Base-by-base conservation (phyloP, 2,113 vertebrate genomes). In the Ammodytes marinus region DNA sequence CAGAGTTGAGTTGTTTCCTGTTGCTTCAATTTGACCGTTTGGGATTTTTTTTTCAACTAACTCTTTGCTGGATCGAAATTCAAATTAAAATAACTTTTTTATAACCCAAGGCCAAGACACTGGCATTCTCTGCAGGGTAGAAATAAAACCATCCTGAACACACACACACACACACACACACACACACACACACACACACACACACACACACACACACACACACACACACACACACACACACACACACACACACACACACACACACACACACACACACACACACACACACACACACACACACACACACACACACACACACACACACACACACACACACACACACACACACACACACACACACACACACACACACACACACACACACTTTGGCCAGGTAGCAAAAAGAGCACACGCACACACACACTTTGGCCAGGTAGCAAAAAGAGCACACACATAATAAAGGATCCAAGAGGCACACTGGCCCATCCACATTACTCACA, bases 181-280 rank as follows among this genome's bases (percentile, higher is more conserved):
- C 47, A 89, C 39, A 46, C n/a, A 49, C 63, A 79, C 27, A 27
- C 37, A 70, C 47, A n/a, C n/a, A n/a, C n/a, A n/a, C n/a, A 67
- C 57, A 73, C 8, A 35, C 17, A 43, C 35, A 77, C 53, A 58
- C 65, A 15, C 50, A 5, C 13, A 47, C 47, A 8, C 47, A 27
- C 55, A 63, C 47, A 89, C 39, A 46, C n/a, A 49, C 63, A 79
- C n/a, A 67, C 57, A 73, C 8, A 35, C 17, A 43, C 35, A 77
- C 53, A 58, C 65, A 15, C 50, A 5, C 13, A 47, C 47, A 8
- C 47, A 27, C 55, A 63, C 47, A 89, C 39, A 46, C n/a, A 49
- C 63, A 79, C n/a, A 67, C 57, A 73, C 8, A 35, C 17, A 43
- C 35, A 77, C 53, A 58, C 65, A 15, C 50, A 5, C 13, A 47